Evolutionary conservation across 2,797 vertebrate species (phyloP).

Genomic region (Austrolebias charrua): DNA sequence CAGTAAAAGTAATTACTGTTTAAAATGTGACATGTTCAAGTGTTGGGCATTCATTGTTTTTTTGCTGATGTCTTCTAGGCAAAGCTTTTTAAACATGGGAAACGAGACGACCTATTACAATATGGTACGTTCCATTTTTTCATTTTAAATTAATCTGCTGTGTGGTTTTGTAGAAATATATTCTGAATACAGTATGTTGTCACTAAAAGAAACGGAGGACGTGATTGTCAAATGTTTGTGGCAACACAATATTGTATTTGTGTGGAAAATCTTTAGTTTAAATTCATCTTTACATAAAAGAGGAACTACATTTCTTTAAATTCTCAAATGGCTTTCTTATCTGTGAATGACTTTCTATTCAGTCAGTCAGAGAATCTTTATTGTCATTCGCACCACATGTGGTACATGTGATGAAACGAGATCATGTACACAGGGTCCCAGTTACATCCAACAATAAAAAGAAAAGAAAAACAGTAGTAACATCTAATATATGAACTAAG

Average conservation of each 20-base stretch:
- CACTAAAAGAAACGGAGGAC: background rate
- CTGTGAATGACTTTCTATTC: no score
- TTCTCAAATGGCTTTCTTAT: no score
- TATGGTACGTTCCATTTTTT: constrained; percentile 82
- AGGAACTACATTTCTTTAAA: no score
- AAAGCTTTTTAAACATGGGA: constrained; percentile 96
- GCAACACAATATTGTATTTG: background rate
- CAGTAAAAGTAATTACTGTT: background rate
- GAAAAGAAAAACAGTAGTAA: no score
- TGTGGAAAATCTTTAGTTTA: background rate
- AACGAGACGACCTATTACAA: constrained; percentile 91
- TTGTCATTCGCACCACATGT: no score
- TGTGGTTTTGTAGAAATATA: background rate
- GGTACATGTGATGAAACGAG: no score
- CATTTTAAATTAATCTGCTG: background rate
- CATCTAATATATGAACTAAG: no score
- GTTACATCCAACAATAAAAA: no score
- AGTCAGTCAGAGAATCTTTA: no score
- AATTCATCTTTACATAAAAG: background rate
- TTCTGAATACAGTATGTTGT: background rate
- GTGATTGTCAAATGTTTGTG: background rate
- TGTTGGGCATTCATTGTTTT: constrained; percentile 6
- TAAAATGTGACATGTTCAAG: background rate
- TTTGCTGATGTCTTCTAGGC: constrained; percentile 80
- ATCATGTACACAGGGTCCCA: no score